Evolutionary conservation across 2,113 vertebrate genomes (phyloP).

Genomic region (Otis tarda): DNA sequence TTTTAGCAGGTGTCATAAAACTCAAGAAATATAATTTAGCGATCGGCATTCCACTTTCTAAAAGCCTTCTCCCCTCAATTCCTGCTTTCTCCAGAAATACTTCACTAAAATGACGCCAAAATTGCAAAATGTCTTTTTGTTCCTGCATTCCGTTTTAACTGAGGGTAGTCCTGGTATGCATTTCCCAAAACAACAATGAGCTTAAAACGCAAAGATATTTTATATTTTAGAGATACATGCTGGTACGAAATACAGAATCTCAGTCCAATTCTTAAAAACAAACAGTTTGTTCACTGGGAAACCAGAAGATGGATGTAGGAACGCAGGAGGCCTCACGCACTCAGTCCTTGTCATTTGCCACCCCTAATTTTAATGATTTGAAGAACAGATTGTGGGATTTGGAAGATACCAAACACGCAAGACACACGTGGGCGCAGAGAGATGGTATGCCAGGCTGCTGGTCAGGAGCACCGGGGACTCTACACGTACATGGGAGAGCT

Average conservation of each 20-base stretch:
- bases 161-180: accelerated
- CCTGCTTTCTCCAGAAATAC: neutral
- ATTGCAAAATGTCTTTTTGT: neutral
- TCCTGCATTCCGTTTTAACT: neutral
- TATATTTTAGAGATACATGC: accelerated
- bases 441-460: neutral
- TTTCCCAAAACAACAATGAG: neutral
- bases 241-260: neutral
- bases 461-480: accelerated
- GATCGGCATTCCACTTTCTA: neutral
- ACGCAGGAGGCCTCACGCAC: neutral
- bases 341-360: neutral
- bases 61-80: neutral
- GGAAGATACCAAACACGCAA: neutral
- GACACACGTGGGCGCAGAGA: neutral
- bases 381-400: neutral
- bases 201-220: neutral
- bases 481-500: neutral
- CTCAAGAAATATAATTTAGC: neutral
- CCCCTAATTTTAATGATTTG: neutral
- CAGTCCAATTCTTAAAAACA: too few species aligned
- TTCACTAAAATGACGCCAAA: neutral
- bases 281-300: neutral
- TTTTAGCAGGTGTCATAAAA: slow-evolving; percentile 23
- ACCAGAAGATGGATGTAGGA: neutral